A percentile compares a stretch with the other conserved stretches of the same genome.
Conservation (phyloP, 2,113 vertebrate species). For the Eulemur rufifrons region DNA sequence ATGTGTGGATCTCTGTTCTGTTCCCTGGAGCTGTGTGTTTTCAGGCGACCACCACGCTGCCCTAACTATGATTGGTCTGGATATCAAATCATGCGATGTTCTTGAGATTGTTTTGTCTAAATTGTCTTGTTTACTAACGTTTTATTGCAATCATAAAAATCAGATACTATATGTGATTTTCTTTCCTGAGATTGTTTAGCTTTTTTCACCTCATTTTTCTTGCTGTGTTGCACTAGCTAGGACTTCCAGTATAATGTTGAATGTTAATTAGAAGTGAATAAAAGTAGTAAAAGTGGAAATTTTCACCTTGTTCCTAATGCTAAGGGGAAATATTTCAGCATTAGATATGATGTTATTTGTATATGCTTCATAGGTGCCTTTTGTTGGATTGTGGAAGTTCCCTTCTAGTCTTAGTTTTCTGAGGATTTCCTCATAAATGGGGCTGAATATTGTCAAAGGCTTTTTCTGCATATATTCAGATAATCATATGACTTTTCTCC, state of each 20-base stretch:
- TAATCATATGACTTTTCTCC: neutral
- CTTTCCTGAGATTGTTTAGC: neutral
- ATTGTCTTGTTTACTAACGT: neutral
- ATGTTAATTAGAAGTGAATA: neutral
- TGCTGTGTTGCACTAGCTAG: too few species aligned
- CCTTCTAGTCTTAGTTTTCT: neutral
- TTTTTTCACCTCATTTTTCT: neutral
- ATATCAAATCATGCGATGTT: neutral
- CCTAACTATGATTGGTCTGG: neutral
- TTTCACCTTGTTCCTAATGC: neutral
- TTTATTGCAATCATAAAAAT: neutral
- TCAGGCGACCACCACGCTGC: neutral
- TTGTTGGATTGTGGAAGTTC: neutral
- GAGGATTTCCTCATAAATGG: neutral
- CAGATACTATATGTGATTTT: neutral
- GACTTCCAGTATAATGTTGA: neutral
- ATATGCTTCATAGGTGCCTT: neutral
- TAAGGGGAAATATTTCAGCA: neutral
- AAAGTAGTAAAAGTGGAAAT: neutral
- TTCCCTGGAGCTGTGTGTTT: neutral
- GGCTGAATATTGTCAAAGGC: neutral
- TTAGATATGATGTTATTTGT: neutral
- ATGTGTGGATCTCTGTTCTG: neutral
- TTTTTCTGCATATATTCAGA: neutral
- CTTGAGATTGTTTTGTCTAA: neutral